Conservation (phyloP, 2,888 invertebrate genomes). For the Drosophila histrio region DNA sequence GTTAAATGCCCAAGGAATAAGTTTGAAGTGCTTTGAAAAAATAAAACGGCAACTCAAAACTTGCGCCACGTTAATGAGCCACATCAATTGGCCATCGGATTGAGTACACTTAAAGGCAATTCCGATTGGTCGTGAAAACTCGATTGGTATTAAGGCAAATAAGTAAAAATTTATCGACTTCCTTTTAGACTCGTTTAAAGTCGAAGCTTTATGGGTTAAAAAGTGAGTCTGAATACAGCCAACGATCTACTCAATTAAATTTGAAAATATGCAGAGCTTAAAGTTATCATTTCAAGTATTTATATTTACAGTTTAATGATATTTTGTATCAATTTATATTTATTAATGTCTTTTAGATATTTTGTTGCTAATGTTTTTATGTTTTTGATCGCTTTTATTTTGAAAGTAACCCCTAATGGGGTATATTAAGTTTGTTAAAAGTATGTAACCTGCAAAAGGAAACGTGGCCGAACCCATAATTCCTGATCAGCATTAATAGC, state of each 20-base stretch:
- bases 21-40: conserved; percentile 49
- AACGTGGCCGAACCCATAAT: too few relatives aligned
- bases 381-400: too few relatives aligned
- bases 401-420: too few relatives aligned
- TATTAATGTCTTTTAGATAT: too few relatives aligned
- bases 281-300: neutral
- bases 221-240: neutral
- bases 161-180: neutral
- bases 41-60: conserved; percentile 32
- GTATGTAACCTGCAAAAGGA: too few relatives aligned
- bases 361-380: too few relatives aligned
- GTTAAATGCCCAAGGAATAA: conserved; percentile 41
- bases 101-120: conserved; percentile 23
- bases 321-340: too few relatives aligned
- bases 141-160: neutral
- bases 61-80: conserved; percentile 60
- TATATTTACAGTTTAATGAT: too few relatives aligned
- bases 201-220: neutral
- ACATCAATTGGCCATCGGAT: conserved; percentile 31
- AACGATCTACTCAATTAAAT: neutral
- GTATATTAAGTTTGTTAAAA: too few relatives aligned
- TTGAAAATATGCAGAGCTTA: neutral
- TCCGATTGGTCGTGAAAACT: neutral
- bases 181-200: neutral
- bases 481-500: too few relatives aligned